phyloP scores from a whole-genome alignment of 2,113 vertebrate species.

The Calypte anna region DNA sequence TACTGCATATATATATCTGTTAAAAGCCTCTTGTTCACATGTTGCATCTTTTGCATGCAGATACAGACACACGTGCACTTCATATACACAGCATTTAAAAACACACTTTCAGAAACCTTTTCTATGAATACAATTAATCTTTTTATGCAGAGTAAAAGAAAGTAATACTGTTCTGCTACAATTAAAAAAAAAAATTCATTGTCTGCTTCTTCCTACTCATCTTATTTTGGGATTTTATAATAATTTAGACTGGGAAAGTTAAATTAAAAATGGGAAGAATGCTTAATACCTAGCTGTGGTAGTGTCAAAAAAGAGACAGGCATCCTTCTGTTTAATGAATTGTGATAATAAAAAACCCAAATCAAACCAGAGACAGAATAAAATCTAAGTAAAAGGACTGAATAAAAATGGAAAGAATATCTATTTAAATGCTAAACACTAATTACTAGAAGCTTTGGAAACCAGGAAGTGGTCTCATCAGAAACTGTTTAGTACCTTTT shows the following conservation, averaged over 20 bases:
- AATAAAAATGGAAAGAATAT: not conserved
- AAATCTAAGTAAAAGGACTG: not conserved
- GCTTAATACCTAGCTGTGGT: not conserved
- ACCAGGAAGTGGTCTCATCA: not conserved
- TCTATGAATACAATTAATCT: not conserved
- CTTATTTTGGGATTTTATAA: constrained; percentile 14
- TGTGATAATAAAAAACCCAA: not conserved
- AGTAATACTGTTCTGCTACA: not conserved
- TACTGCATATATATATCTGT: not conserved
- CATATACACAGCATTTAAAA: not conserved
- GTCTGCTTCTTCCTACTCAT: not conserved
- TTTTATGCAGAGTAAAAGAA: constrained; percentile 23
- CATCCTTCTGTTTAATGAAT: constrained; percentile 31
- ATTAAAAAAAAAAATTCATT: not conserved
- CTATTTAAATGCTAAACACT: not conserved
- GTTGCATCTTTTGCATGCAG: not conserved
- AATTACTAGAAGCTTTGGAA: not conserved
- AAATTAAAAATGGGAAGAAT: constrained; percentile 15
- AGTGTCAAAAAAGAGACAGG: not conserved
- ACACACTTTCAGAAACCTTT: not conserved
- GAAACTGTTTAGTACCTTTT: not conserved
- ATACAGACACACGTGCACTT: fast-evolving
- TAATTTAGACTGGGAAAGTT: not conserved
- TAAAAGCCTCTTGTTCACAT: not conserved
- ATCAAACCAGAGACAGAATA: not conserved